Evolutionary conservation across 2,797 vertebrate genomes (phyloP).

Genomic region (Chaenodraco wilsoni): DNA sequence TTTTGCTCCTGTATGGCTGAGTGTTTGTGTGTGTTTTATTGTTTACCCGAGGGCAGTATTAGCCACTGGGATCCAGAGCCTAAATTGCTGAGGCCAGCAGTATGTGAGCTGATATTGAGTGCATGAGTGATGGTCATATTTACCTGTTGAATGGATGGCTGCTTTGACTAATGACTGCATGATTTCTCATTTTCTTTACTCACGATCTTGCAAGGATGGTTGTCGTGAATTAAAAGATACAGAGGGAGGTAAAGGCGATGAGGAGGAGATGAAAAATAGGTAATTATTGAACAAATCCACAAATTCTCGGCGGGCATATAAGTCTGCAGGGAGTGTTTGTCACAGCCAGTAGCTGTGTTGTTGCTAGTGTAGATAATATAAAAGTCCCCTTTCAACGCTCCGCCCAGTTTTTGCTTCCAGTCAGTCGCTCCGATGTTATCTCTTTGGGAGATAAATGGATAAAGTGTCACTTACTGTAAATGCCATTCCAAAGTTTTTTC

Average conservation of each 20-base stretch:
- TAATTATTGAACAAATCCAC: conserved; percentile 55
- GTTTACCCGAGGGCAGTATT: conserved; percentile 30
- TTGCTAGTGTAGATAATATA: background rate
- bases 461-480: background rate
- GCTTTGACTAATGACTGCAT: conserved; percentile 75
- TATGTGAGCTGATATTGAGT: conserved; percentile 67
- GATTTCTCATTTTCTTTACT: conserved; percentile 73
- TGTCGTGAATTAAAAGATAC: conserved; percentile 57
- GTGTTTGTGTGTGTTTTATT: conserved; percentile 22
- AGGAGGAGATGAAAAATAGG: conserved; percentile 51
- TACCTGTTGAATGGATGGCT: conserved; percentile 77
- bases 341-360: conserved; percentile 38
- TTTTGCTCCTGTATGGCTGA: background rate
- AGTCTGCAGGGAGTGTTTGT: conserved; percentile 10
- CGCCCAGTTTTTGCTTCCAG: background rate
- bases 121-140: conserved; percentile 77
- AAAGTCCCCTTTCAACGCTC: background rate
- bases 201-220: conserved; percentile 47
- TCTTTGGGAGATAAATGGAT: background rate
- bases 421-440: background rate
- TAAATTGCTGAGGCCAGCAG: conserved; percentile 21
- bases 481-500: background rate
- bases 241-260: background rate
- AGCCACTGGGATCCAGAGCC: conserved; percentile 2
- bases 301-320: conserved; percentile 41